Base-by-base conservation (phyloP, 2,888 invertebrate species). In the Brachyptera putata region DNA sequence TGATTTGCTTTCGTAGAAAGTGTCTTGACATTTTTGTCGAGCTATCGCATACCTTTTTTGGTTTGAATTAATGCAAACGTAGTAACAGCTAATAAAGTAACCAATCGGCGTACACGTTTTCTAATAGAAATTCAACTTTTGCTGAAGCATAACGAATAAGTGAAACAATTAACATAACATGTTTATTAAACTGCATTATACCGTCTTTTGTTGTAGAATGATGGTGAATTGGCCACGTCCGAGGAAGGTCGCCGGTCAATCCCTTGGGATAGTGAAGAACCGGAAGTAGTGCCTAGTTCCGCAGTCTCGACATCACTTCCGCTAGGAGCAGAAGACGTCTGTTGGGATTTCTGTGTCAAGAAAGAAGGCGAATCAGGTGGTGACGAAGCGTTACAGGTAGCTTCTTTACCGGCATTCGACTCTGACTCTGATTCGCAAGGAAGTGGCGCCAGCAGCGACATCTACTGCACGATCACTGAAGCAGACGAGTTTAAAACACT, bases 331-430 rank as follows among this genome's bases (percentile, higher is more conserved):
- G 50, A 49, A 4, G 16, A 41, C 36, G 58, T 58, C 22, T 37
- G 50, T 30, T 58, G 58, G 58, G 58, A 58, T 14, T 58, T 58
- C 50, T 39, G 58, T 14, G 58, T 26, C 16, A 16, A n/a, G 22
- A 16, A 16, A 1, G 57, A 26, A n/a, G 14, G 16, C 5, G 25
- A 16, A n/a, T n/a, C n/a, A n/a, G 9, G 43, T 1, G 34, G 13
- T 13, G 43, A 57, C 3, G 5, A 43, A 13, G 41, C 22, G 30
- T 22, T 30, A 55, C 3, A 50, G 16, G 30, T 26, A 11, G 22
- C 30, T 3, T 7, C 30, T 30, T 30, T 30, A 11, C 7, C 30
- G 30, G 30, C 30, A 30, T 30, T 30, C 11, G 7, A 30, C 30
- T 30, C 30, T 30, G 53, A 30, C 36, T 25, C 26, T 16, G 43